Evolutionary conservation across 2,113 vertebrate genomes (phyloP), one percentile per base, ranked within the genome.

Genomic region (Oreocharis arfaki): DNA sequence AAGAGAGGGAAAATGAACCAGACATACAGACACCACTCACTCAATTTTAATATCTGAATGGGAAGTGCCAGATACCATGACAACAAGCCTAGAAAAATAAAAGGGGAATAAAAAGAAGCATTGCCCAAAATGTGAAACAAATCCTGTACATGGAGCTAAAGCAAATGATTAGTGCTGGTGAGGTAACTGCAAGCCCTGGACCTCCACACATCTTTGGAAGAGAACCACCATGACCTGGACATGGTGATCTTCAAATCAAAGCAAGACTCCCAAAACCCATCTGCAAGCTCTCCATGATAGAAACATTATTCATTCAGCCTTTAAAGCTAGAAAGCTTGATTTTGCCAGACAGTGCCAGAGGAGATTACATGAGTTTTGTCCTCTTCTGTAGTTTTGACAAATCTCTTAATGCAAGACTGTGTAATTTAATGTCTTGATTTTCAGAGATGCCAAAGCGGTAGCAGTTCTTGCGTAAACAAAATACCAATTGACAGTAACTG

Each of bases 11-110:
- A 94, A 79, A 95, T 56, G 90, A 97, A 95, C 76, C 86, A 96
- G 93, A 95, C 95, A 32, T 78, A 94, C 91, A 97, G 94, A 96
- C 93, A 94, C 84, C 78, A 76, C 91, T 96, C 92, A 92, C 93
- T 96, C 89, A 93, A 87, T 95, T 96, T 94, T 96, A 97, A 94
- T 94, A 96, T 90, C 68, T 91, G 92, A 96, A 95, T 92, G 82
- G 88, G 85, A 94, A 94, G 64, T 68, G 93, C 92, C 68, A 91
- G 93, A 85, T 92, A 93, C 92, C 91, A 96, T 96, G 96, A 97
- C 92, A 94, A 97, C 93, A 91, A 91, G 94, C n/a, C 59, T 65
- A 63, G 55, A 63, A 90, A 91, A 87, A 94, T 69, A 89, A 90
- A 70, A 82, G 33, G 6, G 44, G 63, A 94, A 81, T 50, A 55